Base-by-base conservation (phyloP, 2,113 vertebrate species). In the Mirza zaza region DNA sequence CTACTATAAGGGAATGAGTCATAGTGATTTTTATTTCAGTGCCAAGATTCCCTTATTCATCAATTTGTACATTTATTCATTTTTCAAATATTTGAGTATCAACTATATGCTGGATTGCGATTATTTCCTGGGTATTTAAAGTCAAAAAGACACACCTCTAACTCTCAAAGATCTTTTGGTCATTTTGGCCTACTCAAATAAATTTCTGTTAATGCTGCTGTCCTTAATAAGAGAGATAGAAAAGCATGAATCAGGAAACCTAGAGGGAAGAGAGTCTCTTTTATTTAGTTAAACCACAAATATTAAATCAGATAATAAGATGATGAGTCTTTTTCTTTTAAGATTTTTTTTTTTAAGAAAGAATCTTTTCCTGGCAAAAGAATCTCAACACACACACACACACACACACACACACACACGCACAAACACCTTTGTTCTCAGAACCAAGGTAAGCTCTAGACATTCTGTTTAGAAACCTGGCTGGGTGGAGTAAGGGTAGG, bases 1-100 rank as follows among this genome's bases (percentile, higher is more conserved):
- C 93, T 96, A 81, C 80, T 94, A 42, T 36, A 92, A 48, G 48
- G 39, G 29, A 87, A 81, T 1, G 55, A 65, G 57, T 84, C 84
- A 94, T 3, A 70, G 27, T 95, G 95, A 97, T 94, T 87, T 93
- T 95, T 97, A 84, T 59, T 90, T 84, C 50, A 68, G 1, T 67
- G 29, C 21, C 57, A 15, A 71, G 50, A 86, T 87, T 90, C 57
- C 34, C 21, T 67, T 75, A 73, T 80, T 77, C 48, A 83, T 48
- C 55, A 55, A 79, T 39, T 77, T 45, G 70, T 39, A 68, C 76
- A 83, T 63, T 23, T 71, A 71, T 77, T 36, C 10, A 52, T 96
- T 91, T 85, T 36, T 96, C 84, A 90, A 70, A 84, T 94, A 84
- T 71, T 92, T 92, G 57, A 92, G 57, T 80, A 8, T 55, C 87